Percentiles rank a stretch among this genome's conserved stretches.
These are phyloP conservation scores for Peromyscus aztecus DNA, from an alignment of 2,797 vertebrate genomes.

Conservation along the genomic window DNA sequence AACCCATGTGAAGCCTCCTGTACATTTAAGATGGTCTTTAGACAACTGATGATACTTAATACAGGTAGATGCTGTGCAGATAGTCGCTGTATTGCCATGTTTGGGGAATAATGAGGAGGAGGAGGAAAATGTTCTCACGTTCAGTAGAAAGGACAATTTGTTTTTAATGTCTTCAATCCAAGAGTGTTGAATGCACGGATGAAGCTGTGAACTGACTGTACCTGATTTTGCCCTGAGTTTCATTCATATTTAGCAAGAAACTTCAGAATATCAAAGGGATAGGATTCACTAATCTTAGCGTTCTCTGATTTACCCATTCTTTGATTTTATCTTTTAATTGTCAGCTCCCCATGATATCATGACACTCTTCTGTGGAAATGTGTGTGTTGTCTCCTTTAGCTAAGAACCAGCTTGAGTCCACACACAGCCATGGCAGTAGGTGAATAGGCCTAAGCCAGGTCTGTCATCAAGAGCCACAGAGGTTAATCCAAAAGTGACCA, in stretches of 20 bases:
- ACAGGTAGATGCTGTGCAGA: not conserved
- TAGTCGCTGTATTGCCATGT: not conserved
- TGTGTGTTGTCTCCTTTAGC: not conserved
- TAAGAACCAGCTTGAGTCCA: not conserved
- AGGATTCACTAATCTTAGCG: not conserved
- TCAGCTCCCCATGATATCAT: not conserved
- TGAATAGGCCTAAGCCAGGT: not conserved
- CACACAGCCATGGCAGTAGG: no score
- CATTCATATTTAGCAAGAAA: constrained; percentile 54
- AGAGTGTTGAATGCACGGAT: not conserved
- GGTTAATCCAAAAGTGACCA: not conserved
- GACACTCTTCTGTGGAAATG: not conserved
- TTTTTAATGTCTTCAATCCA: not conserved
- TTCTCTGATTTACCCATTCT: not conserved
- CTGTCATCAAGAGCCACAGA: not conserved
- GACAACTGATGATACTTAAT: not conserved
- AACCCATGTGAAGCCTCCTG: not conserved
- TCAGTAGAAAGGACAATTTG: not conserved
- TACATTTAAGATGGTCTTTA: not conserved
- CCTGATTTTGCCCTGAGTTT: constrained; percentile 37
- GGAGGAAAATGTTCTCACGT: not conserved
- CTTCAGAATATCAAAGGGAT: not conserved
- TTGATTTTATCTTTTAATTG: not conserved
- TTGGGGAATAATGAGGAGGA: not conserved
- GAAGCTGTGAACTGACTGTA: not conserved